These are phyloP conservation scores for Trachythela sp. DNA, from an alignment of 64 coral and sea anemone species.

Conservation along the genomic window DNA sequence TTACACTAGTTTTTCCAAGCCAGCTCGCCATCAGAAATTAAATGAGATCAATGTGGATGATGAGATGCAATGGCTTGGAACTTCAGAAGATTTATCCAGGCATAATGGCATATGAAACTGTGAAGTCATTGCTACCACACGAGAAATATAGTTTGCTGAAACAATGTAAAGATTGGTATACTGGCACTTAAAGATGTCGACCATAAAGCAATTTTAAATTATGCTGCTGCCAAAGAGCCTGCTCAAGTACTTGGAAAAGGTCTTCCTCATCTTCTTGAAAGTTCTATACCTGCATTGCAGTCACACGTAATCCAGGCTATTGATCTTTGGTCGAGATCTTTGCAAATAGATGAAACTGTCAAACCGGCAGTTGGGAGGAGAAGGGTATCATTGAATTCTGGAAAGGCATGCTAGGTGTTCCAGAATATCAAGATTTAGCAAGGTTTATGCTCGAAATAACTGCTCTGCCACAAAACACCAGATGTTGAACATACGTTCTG, in stretches of 20 bases:
- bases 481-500: not conserved
- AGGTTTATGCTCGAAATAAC: not conserved
- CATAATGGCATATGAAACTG: not conserved
- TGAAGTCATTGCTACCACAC: slow-evolving; percentile 15
- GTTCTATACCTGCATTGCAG: not conserved
- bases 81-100: slow-evolving; percentile 8
- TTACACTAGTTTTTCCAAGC: slow-evolving; percentile 2
- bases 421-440: not conserved
- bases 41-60: slow-evolving; percentile 9
- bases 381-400: not conserved
- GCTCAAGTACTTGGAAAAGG: not conserved
- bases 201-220: not conserved
- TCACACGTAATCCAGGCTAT: not conserved
- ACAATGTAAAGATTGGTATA: slow-evolving; percentile 30
- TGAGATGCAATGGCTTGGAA: slow-evolving; percentile 30
- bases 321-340: not conserved
- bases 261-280: not conserved
- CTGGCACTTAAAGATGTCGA: not conserved
- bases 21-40: not conserved
- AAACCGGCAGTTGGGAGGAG: not conserved
- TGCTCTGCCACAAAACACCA: not conserved
- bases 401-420: not conserved
- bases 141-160: slow-evolving; percentile 10
- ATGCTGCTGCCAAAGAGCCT: not conserved
- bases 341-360: not conserved